Conservation (phyloP, 2,888 invertebrate genomes). For the Blera fallax region DNA sequence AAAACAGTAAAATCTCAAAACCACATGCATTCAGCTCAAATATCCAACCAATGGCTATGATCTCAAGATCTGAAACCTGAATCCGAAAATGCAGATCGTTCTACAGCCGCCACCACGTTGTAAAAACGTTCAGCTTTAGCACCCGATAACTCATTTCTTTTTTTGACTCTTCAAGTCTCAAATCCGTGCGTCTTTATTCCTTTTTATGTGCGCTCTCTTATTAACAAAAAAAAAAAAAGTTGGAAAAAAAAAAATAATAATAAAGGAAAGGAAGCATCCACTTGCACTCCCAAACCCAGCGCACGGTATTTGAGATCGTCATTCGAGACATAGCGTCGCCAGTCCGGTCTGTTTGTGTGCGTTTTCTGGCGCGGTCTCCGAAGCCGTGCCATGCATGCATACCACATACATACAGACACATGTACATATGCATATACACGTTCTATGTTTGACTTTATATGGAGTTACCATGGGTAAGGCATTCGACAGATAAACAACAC, state of each 20-base stretch:
- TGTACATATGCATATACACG: not conserved
- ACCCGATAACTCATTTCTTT: conserved; percentile 68
- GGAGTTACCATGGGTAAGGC: conserved; percentile 67
- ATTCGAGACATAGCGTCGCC: conserved; percentile 73
- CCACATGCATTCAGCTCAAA: conserved; percentile 58
- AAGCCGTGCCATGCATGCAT: not conserved
- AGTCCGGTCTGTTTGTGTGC: conserved; percentile 63
- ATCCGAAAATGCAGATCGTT: conserved; percentile 56
- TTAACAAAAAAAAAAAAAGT: conserved; percentile 17
- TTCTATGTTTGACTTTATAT: conserved; percentile 68
- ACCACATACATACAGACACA: not conserved
- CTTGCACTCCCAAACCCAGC: conserved; percentile 66
- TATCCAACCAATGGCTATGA: conserved; percentile 47
- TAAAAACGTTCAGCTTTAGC: conserved; percentile 67
- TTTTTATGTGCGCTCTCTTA: conserved; percentile 47
- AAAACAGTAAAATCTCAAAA: conserved; percentile 22
- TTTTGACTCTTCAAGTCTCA: conserved; percentile 48
- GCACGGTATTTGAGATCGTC: conserved; percentile 67
- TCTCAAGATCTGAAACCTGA: conserved; percentile 57
- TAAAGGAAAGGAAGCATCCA: conserved; percentile 70
- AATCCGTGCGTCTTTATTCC: conserved; percentile 56
- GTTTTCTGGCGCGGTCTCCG: conserved; percentile 65
- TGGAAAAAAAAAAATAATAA: conserved; percentile 26
- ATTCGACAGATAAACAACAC: conserved; percentile 71
- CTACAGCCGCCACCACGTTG: conserved; percentile 35